A percentile compares a stretch with the other conserved stretches of the same genome.
Conservation (phyloP, 2,113 vertebrate species). For the Nanorana parkeri region DNA sequence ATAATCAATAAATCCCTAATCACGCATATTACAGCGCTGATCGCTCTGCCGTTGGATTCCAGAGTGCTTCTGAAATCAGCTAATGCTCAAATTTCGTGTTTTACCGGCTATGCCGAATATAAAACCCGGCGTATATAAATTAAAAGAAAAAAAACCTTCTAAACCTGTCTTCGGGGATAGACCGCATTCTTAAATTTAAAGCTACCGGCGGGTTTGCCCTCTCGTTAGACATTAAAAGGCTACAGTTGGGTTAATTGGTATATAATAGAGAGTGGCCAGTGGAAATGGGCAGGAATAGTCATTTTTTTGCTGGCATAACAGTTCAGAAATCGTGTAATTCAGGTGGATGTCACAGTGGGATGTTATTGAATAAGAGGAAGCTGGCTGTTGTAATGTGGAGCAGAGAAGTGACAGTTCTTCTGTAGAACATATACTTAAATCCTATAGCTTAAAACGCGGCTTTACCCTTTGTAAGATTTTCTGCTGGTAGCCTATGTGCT, state of each 20-base stretch:
- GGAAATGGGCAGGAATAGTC: constrained; percentile 13
- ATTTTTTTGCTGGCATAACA: constrained; percentile 16
- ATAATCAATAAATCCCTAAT: constrained; percentile 41
- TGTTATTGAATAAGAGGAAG: constrained; percentile 18
- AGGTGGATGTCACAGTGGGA: constrained; percentile 12
- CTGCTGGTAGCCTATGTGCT: no score
- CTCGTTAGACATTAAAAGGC: constrained; percentile 11
- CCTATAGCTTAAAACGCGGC: no score
- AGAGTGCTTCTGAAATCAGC: constrained; percentile 22
- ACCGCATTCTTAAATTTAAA: constrained; percentile 1
- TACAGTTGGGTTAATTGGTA: constrained; percentile 35
- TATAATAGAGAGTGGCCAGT: constrained; percentile 12
- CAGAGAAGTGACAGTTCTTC: background rate
- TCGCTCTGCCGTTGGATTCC: background rate
- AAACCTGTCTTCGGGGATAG: constrained; percentile 22
- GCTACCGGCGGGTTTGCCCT: constrained; percentile 1
- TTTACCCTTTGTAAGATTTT: no score
- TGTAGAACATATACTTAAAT: background rate
- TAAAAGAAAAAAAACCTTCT: constrained; percentile 15
- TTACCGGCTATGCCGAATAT: constrained; percentile 14
- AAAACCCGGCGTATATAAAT: constrained; percentile 4
- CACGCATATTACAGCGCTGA: constrained; percentile 26
- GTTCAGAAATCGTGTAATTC: constrained; percentile 20
- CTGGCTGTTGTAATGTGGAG: constrained; percentile 8
- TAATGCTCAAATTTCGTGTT: constrained; percentile 24